Evolutionary conservation across 2,888 invertebrate species (phyloP), one percentile per base, ranked within the genome.

Genomic region (Melikaiella ostensackeni): DNA sequence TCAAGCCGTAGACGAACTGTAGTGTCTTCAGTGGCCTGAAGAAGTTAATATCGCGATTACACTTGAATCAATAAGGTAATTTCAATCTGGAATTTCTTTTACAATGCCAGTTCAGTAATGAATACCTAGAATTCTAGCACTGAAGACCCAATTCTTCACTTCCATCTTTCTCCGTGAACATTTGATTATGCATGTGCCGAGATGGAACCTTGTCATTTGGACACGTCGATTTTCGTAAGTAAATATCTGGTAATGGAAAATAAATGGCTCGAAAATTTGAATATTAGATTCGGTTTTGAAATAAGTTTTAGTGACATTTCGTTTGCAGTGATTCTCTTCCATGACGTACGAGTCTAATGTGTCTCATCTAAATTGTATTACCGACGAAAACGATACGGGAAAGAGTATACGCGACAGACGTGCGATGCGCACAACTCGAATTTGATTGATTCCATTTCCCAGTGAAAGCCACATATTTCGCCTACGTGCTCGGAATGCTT

Each of bases 361-460:
- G 78, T 82, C 78, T 79, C 81, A 79, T 79, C 79, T 79, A 78
- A 81, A 83, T 80, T 80, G 80, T 80, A 80, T 81, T 83, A 83
- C 80, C 77, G 77, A 27, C 24, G 78, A 80, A 80, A 81, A 81
- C 70, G 77, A 76, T 50, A 74, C 74, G 46, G 57, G 62, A 42
- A 76, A 80, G 77, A 76, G 55, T 21, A 77, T 38, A 76, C 76
- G 74, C 75, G 78, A 77, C 80, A 76, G 76, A 75, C 77, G 74
- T 76, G 80, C 79, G 79, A 79, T 77, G 81, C 76, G 77, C 78
- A 78, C 82, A 75, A 87, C 86, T 85, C 82, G 81, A 82, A 86
- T 89, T 89, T 90, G 88, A 90, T 90, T 87, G 89, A 89, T 90
- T 88, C 84, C 81, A 81, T 83, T 83, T 83, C 80, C 70, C 84